These are phyloP conservation scores for Campoplex capitator DNA, from an alignment of 2,888 invertebrate genomes.

Conservation along the genomic window DNA sequence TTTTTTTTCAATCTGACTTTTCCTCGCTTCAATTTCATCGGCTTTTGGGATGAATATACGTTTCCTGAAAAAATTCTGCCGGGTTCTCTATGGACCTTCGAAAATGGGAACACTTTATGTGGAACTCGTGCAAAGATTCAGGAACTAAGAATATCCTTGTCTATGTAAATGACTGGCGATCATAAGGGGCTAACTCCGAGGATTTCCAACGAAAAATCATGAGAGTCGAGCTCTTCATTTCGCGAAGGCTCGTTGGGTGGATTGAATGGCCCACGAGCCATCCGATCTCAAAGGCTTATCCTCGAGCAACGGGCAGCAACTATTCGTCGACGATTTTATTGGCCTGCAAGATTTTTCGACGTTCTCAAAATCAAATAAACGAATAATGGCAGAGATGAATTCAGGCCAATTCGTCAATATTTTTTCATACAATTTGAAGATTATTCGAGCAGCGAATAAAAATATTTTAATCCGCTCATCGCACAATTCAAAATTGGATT, in stretches of 20 bases:
- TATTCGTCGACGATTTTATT: constrained; percentile 25
- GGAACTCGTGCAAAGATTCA: constrained; percentile 34
- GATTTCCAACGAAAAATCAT: not conserved
- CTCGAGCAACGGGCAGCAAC: constrained; percentile 31
- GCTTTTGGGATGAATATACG: constrained; percentile 25
- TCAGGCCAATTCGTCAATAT: not conserved
- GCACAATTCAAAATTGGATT: not conserved
- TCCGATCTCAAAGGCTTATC: constrained; percentile 62
- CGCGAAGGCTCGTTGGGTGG: not conserved
- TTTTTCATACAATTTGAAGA: not conserved
- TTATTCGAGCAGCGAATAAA: too few species aligned
- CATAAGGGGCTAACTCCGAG: not conserved
- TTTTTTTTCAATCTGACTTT: constrained; percentile 10
- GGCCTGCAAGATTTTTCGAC: not conserved
- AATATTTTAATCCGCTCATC: too few species aligned
- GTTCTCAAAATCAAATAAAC: not conserved
- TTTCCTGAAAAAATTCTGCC: constrained; percentile 36
- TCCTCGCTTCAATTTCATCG: constrained; percentile 36
- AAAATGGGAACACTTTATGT: constrained; percentile 13
- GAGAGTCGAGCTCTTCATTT: not conserved
- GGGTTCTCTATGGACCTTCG: constrained; percentile 1
- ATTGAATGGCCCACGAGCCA: constrained; percentile 7
- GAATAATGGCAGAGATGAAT: not conserved
- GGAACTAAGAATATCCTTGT: constrained; percentile 56
- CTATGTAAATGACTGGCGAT: not conserved